Base-by-base conservation (phyloP, 37 sponge, comb jelly and placozoan genomes). In the Dysidea cf. avara region DNA sequence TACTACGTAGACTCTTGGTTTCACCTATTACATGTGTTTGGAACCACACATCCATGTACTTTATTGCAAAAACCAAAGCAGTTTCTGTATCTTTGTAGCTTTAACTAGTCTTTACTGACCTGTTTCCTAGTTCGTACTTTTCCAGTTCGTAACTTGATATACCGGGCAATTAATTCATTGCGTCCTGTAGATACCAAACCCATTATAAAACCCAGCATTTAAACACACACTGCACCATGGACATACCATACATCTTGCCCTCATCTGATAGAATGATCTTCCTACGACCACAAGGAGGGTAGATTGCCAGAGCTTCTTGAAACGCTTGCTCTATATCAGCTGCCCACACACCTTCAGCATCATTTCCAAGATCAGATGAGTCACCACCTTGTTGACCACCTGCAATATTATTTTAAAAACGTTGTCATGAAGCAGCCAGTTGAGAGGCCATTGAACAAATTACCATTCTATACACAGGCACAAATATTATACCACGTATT, bases 221-320 rank as follows among this genome's bases (percentile, higher is more conserved):
- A 20, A n/a, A 18, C 16, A 58, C 60, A 58, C 60, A 58, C 9
- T 25, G 26, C 17, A 9, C 11, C 9, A 22, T 50, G 38, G 26
- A 92, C 94, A 61, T 81, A 97, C 98, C 99, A 81, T 97, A 97
- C 99, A 97, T 97, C 89, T 97, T 97, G 21, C 99, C 99, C 67
- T 97, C 99, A 72, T 94, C 95, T 33, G 99, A 92, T 33, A 97
- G 74, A 38, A 97, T 97, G 37, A 97, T 97, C 73, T 97, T 97
- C 21, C 99, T 63, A 1, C 99, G 66, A 14, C 99, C 99, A 79
- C 99, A 97, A 0, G 99, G 99, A 39, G 99, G 99, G 66, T 97
- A 97, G 35, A 91, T 94, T 12, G 96, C 92, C 35, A 97, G 82
- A 12, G 99, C 99, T 50, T 97, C 99, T 75, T 97, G 99, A 77